phyloP scores from a whole-genome alignment of 2,797 vertebrate species.

The Molothrus ater region DNA sequence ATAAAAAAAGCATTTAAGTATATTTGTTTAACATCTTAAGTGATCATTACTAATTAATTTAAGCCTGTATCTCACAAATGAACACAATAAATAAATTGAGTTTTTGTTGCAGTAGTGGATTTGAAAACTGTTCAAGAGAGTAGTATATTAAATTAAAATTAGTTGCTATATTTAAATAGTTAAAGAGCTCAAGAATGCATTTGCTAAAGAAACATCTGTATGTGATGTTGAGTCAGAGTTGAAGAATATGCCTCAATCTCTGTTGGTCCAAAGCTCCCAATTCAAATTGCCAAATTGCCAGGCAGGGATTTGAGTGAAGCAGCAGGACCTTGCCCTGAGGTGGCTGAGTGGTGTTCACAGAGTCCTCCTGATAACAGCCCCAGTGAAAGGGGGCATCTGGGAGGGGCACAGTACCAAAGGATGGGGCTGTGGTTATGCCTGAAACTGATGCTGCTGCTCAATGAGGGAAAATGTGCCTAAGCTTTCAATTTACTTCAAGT shows the following conservation, averaged over 20 bases:
- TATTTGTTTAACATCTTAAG: background rate
- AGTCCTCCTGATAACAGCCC: background rate
- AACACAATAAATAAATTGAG: background rate
- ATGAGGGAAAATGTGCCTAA: background rate
- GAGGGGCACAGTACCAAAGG: accelerated
- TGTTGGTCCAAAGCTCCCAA: accelerated
- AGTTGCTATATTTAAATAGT: background rate
- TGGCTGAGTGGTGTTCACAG: background rate
- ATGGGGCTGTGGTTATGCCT: background rate
- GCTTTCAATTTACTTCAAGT: background rate
- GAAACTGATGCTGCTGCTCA: background rate
- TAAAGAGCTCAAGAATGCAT: background rate
- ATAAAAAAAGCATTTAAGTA: background rate
- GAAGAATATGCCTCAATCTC: background rate
- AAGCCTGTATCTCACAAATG: background rate
- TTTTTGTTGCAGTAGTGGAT: background rate
- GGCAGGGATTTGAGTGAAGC: background rate
- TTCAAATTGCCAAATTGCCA: background rate
- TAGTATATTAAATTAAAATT: background rate
- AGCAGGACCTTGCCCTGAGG: background rate
- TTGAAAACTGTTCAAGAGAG: background rate
- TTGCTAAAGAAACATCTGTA: background rate
- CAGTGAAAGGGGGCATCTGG: background rate
- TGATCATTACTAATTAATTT: constrained; percentile 1
- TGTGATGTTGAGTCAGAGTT: background rate